Evolutionary conservation across 2,113 vertebrate species (phyloP).

Genomic region (Phalacrocorax pelagicus): DNA sequence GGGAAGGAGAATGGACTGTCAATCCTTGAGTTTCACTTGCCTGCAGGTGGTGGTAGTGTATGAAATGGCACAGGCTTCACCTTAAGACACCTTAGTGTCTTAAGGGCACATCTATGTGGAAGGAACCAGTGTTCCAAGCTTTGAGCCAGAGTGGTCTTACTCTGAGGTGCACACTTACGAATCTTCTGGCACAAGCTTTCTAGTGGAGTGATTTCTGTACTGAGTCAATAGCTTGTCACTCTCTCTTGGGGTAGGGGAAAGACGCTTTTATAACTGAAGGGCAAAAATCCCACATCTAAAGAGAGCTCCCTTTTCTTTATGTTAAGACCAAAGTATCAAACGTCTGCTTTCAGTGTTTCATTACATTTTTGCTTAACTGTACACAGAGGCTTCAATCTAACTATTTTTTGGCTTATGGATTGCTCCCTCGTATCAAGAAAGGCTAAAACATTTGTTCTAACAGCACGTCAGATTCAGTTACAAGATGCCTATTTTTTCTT

Average conservation of each 20-base stretch:
- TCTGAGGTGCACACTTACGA: not conserved
- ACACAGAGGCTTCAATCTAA: not conserved
- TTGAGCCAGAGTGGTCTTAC: not conserved
- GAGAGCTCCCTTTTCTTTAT: not conserved
- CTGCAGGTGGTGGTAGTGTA: not conserved
- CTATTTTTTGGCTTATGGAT: not conserved
- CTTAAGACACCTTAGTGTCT: not conserved
- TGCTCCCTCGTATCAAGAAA: not conserved
- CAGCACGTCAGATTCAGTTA: not conserved
- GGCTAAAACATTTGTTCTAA: constrained; percentile 11
- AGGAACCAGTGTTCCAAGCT: not conserved
- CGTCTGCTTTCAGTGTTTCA: not conserved
- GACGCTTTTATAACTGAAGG: not conserved
- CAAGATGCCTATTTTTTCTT: not conserved
- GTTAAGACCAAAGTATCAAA: not conserved
- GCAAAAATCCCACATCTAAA: not conserved
- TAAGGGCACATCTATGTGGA: not conserved
- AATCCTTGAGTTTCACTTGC: not conserved
- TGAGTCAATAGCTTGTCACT: not conserved
- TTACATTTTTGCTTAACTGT: not conserved
- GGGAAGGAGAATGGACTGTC: not conserved
- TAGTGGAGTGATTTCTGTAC: not conserved
- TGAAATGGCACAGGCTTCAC: not conserved
- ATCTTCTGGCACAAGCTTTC: not conserved
- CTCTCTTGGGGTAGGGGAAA: not conserved